Base-by-base conservation (phyloP, 2,113 vertebrate species). In the Crypturellus undulatus region DNA sequence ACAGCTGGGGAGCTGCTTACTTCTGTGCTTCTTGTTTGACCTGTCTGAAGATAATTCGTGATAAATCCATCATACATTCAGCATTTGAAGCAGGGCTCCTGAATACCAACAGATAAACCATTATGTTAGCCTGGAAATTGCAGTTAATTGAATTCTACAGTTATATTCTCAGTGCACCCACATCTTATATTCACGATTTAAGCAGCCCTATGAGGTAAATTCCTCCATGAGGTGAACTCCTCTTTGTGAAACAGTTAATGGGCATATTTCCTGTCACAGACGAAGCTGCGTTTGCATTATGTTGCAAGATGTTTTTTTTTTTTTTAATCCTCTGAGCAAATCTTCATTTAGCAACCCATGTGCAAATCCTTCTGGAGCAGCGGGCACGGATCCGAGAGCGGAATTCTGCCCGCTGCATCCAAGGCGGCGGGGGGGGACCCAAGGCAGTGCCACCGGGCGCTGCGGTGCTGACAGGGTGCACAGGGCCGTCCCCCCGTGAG, bases 281-380 rank as follows among this genome's bases (percentile, higher is more conserved):
- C 1, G 2, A 59, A 62, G 60, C 3, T 83, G 64, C 3, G 1
- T 47, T 10, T 38, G 65, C 19, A 45, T 67, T 83, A 73, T 0
- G 0, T 70, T 64, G 70, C 47, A 34, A 95, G 26, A 56, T 75
- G 63, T 25, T 49, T 21, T 49, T 49, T 56, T 49, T 65, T 34
- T n/a, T 43, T 52, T 83, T 67, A 85, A 91, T 80, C 90, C 56
- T 93, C 83, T 49, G 24, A 83, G 42, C 25, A 80, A 63, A 85
- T 63, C 21, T 47, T 32, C 40, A 24, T 56, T 72, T 43, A 30
- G 51, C 21, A 43, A 13, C 3, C 2, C 25, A 62, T 6, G 21
- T 79, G 77, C 43, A 81, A 84, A 95, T 67, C 93, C 84, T 62
- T 76, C 26, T 58, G 70, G 58, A 80, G 58, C 34, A 52, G 68